These are phyloP conservation scores for Phrynocephalus vlangalii DNA, from an alignment of 2,797 vertebrate genomes.

Conservation along the genomic window DNA sequence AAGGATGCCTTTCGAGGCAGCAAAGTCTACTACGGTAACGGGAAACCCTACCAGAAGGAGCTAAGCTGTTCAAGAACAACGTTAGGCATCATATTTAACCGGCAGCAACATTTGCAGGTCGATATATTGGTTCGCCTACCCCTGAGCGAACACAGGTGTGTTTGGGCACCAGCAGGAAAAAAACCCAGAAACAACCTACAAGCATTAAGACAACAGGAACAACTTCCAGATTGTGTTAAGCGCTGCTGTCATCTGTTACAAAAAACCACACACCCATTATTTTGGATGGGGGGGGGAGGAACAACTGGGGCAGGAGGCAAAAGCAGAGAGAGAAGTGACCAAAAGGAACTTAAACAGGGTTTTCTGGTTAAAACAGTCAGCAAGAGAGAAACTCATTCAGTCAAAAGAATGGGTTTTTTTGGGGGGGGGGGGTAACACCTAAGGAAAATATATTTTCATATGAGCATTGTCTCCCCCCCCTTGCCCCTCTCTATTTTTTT, in stretches of 20 bases:
- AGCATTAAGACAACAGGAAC: neutral
- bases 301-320: slow-evolving; percentile 11
- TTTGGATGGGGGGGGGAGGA: neutral
- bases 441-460: slow-evolving; percentile 21
- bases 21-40: neutral
- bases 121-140: neutral
- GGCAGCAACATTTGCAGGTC: neutral
- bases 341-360: slow-evolving; percentile 67
- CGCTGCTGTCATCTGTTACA: slow-evolving; percentile 50
- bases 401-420: slow-evolving; percentile 7
- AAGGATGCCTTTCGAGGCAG: neutral
- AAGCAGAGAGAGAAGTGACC: slow-evolving; percentile 60
- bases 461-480: slow-evolving; percentile 47
- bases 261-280: slow-evolving; percentile 58
- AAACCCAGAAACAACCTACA: neutral
- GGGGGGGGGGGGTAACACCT: neutral
- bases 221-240: slow-evolving; percentile 44
- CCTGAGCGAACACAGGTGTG: neutral
- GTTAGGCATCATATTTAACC: neutral
- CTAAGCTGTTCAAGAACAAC: neutral
- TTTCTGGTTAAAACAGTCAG: slow-evolving; percentile 59
- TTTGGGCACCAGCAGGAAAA: neutral
- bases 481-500: slow-evolving; percentile 32
- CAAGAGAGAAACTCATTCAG: slow-evolving; percentile 60
- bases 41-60: no score